Evolutionary conservation across 1,140 invertebrate genomes (phyloP).

Genomic region (Panulirus ornatus): DNA sequence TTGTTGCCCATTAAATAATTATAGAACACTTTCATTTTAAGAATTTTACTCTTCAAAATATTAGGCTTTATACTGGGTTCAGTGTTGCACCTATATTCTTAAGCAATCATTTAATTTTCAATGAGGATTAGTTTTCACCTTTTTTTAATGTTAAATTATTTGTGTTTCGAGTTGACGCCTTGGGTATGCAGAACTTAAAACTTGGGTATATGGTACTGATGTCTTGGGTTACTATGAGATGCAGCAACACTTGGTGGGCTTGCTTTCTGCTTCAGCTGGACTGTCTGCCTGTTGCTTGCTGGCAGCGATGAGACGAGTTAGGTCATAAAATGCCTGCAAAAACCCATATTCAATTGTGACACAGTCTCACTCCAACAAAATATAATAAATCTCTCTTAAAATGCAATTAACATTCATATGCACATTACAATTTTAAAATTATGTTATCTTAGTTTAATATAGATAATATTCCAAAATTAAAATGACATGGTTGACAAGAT

Average conservation of each 20-base stretch:
- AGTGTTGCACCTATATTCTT: background rate
- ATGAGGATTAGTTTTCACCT: background rate
- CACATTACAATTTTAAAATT: no score
- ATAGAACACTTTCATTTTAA: background rate
- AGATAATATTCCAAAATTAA: no score
- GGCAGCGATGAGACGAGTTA: conserved; percentile 80
- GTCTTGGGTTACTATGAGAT: conserved; percentile 63
- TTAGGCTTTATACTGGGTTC: background rate
- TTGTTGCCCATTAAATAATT: background rate
- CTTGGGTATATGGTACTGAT: background rate
- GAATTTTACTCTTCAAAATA: background rate
- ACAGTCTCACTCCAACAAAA: background rate
- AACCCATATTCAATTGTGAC: background rate
- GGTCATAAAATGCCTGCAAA: conserved; percentile 80
- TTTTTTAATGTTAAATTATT: background rate
- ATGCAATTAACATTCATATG: no score
- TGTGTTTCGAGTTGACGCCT: conserved; percentile 4
- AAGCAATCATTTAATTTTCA: background rate
- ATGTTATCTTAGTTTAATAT: no score
- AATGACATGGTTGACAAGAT: no score
- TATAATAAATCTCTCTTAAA: background rate
- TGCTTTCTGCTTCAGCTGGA: conserved; percentile 63
- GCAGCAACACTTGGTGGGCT: conserved; percentile 72
- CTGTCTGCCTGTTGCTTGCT: conserved; percentile 77
- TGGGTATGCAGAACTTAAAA: background rate